These are phyloP conservation scores for Sebastolobus alascanus DNA, from an alignment of 2,797 vertebrate genomes.

Conservation along the genomic window DNA sequence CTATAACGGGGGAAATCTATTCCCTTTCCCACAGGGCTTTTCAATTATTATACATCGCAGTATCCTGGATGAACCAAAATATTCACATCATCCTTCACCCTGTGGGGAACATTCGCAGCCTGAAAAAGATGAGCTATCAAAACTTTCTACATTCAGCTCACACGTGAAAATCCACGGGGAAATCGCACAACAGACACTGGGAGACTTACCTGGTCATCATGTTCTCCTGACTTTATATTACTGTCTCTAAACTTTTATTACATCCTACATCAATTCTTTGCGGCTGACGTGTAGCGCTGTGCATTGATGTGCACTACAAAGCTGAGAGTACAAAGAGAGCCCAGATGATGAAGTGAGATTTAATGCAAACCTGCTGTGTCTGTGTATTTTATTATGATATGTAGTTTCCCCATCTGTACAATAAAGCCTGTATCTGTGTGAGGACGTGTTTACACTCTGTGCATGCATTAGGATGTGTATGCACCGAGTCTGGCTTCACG, in stretches of 20 bases:
- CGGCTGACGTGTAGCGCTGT: slow-evolving; percentile 15
- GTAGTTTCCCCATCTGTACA: slow-evolving; percentile 40
- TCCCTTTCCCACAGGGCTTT: slow-evolving; percentile 3
- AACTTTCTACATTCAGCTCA: slow-evolving; percentile 10
- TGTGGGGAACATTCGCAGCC: slow-evolving; percentile 6
- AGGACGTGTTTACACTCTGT: slow-evolving; percentile 4
- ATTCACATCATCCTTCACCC: slow-evolving; percentile 3
- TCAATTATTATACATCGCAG: neutral
- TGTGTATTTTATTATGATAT: slow-evolving; percentile 50
- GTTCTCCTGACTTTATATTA: slow-evolving; percentile 38
- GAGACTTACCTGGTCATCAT: slow-evolving; percentile 43
- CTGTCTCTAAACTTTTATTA: slow-evolving; percentile 59
- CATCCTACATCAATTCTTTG: slow-evolving; percentile 46
- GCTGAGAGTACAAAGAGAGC: slow-evolving; percentile 46
- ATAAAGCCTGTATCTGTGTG: slow-evolving; percentile 48
- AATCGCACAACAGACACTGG: neutral
- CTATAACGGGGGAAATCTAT: neutral
- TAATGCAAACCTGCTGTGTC: slow-evolving; percentile 48
- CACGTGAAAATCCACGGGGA: slow-evolving; percentile 19
- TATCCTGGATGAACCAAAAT: slow-evolving; percentile 2
- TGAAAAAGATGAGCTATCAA: neutral
- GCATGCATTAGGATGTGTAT: slow-evolving; percentile 24
- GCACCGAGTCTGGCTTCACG: slow-evolving; percentile 25
- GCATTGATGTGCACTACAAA: slow-evolving; percentile 34
- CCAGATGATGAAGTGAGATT: slow-evolving; percentile 28